Base-by-base conservation (phyloP, 2,888 invertebrate genomes). In the Lasioglossum oenotherae region DNA sequence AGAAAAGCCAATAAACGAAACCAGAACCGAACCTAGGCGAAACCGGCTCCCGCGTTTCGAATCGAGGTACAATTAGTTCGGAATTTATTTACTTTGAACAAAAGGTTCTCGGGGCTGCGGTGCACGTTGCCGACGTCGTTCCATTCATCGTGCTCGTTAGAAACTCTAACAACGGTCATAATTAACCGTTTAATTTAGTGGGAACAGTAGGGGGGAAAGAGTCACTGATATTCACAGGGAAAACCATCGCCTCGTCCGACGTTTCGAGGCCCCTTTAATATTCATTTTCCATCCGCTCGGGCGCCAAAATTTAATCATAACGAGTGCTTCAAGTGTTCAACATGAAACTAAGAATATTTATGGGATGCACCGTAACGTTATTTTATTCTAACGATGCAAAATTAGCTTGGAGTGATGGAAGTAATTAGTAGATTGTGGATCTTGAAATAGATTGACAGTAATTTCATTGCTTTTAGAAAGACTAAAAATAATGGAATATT, bases 131-230 rank as follows among this genome's bases (percentile, higher is more conserved):
- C 27, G 31, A 14, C 35, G 44, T 5, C 12, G 8, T 14, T 67
- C 67, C 44, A 74, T 81, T 81, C 73, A 76, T 81, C 67, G 49
- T 27, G 71, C 16, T 76, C 67, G 67, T 31, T 76, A 19, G 72
- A 44, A 53, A 38, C 81, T 49, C 27, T n/a, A 80, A 77, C 46
- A 44, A 46, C 81, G 14, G 19, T n/a, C 35, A 73, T 78, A 85
- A 86, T 86, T 85, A 78, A 86, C 75, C 23, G 72, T 80, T 78
- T 41, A 27, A 77, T 73, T 84, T 67, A 72, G 12, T 41, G 71
- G 23, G 19, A 71, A 71, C 46, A 38, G 14, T 41, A 4, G 49
- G 35, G 0, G 10, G 19, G 10, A 46, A 78, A n/a, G 31, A 35
- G n/a, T 31, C 23, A 14, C 8, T 16, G 41, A 41, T 60, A 85